Evolutionary conservation across 2,113 vertebrate species (phyloP), one percentile per base, ranked within the genome.

Genomic region (Nycticebus coucang): DNA sequence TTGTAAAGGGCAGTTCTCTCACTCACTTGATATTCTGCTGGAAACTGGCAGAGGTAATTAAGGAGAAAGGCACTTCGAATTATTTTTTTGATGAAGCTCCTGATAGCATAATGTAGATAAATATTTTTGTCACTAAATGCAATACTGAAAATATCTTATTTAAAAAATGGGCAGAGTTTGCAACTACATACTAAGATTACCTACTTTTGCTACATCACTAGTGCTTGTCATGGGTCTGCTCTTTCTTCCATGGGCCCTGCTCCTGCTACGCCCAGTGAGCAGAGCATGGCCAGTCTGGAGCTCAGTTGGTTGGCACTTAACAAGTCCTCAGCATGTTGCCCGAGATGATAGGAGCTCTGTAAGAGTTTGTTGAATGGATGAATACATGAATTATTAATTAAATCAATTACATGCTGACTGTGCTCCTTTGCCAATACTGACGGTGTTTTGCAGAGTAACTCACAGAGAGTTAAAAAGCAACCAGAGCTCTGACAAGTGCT

Each of bases 301-400:
- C 15, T 80, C 13, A 62, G 11, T 35, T 69, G 10, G 5, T 12
- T 62, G 37, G 8, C 14, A 84, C 21, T 18, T 79, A 60, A 9
- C 37, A 59, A 50, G n/a, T 57, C 66, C 14, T 57, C 28, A 53
- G 15, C 33, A 77, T 18, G 6, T 53, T 81, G n/a, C 13, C 86
- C 5, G 26, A 75, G 17, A 77, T 24, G 21, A 12, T 35, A 57
- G 7, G 64, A 92, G 19, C 7, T 62, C 35, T 69, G 41, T 45
- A 57, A 81, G 19, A 89, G n/a, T 95, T 87, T 94, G 50, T 37
- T 94, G 75, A 92, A 57, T 75, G 87, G 93, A 71, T 37, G 45
- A 69, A 93, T 35, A 66, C 8, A 69, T 84, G 37, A 84, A 88
- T 95, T 91, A 91, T 87, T 91, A 85, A 81, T 91, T 62, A 85